Percentiles rank a stretch among this genome's conserved stretches.
Conservation (phyloP, 2,113 vertebrate genomes). For the Megaceryle maxima region DNA sequence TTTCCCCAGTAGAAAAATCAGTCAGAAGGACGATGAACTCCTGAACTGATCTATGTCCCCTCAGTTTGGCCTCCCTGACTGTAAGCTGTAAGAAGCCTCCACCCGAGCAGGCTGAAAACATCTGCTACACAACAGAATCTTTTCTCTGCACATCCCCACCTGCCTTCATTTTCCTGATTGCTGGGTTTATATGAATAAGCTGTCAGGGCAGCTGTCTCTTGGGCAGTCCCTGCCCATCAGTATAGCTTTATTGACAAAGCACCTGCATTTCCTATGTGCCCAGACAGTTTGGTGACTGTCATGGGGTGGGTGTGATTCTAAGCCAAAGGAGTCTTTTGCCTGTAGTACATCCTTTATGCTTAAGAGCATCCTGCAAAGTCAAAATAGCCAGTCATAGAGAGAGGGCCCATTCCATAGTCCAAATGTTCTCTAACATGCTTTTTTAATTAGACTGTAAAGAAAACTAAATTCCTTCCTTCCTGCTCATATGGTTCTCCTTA, state of each 20-base stretch:
- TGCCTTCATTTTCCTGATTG: background rate
- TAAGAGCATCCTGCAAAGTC: background rate
- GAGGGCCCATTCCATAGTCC: fast-evolving
- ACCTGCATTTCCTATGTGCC: background rate
- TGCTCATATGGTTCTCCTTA: background rate
- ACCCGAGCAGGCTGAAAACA: background rate
- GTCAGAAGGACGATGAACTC: background rate
- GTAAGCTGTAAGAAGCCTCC: background rate
- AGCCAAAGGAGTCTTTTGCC: background rate
- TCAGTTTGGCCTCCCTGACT: background rate
- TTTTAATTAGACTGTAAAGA: background rate
- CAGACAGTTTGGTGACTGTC: background rate
- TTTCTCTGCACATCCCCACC: background rate
- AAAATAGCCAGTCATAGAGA: background rate
- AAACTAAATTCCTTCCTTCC: background rate
- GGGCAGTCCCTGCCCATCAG: background rate
- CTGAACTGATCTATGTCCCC: background rate
- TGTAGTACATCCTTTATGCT: background rate
- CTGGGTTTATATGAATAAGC: background rate
- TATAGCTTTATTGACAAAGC: background rate
- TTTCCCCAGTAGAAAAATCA: background rate
- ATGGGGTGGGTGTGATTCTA: fast-evolving
- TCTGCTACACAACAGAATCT: background rate
- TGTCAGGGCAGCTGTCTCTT: background rate
- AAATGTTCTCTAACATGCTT: background rate